These are phyloP conservation scores for Phalacrocorax brasilianus DNA, from an alignment of 2,113 vertebrate genomes.

Conservation along the genomic window DNA sequence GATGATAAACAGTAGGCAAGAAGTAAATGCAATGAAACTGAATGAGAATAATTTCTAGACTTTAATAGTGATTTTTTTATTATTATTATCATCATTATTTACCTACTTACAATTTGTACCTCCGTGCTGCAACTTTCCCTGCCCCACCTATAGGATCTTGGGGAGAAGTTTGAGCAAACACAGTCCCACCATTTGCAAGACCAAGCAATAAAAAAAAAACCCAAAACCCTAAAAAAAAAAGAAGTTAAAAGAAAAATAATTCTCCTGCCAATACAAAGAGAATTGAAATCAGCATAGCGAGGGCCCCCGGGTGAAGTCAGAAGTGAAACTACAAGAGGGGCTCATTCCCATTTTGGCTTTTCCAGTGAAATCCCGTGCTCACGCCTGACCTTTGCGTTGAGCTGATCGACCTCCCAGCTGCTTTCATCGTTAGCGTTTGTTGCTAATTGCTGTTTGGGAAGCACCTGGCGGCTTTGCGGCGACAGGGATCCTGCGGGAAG, in stretches of 20 bases:
- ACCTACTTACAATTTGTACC: background rate
- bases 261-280: background rate
- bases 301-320: background rate
- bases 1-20: background rate
- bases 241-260: background rate
- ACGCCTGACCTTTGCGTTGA: background rate
- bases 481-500: background rate
- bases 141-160: background rate
- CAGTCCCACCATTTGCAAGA: background rate
- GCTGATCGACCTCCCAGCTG: background rate
- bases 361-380: background rate
- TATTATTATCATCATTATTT: background rate
- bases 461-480: rapidly evolving
- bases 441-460: background rate
- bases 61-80: background rate
- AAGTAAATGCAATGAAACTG: background rate
- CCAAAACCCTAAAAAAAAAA: background rate
- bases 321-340: background rate
- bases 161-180: background rate
- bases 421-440: background rate
- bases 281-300: background rate
- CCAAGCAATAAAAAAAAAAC: background rate
- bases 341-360: background rate
- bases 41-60: background rate
- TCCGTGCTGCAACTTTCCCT: background rate